Percentiles rank a stretch among this genome's conserved stretches.
Evolutionary conservation across 2,797 vertebrate species (phyloP).

Genomic region (Chloroceryle amazona): DNA sequence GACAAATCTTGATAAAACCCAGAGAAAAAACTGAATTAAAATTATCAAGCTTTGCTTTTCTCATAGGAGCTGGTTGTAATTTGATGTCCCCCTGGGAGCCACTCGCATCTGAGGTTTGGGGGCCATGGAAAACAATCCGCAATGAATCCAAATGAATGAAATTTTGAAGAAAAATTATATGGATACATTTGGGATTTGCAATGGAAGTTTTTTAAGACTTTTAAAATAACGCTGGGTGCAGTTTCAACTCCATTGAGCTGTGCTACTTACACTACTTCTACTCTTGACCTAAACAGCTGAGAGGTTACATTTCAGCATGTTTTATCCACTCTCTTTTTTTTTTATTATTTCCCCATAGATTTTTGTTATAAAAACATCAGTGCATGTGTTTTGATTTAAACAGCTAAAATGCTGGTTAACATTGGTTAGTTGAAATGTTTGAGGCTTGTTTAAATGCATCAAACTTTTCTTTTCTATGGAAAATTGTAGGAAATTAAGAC

Average conservation of each 20-base stretch:
- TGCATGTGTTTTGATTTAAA: slow-evolving; percentile 20
- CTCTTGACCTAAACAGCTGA: background rate
- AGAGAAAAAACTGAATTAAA: background rate
- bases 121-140: background rate
- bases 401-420: background rate
- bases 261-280: background rate
- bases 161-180: background rate
- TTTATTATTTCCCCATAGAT: background rate
- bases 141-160: background rate
- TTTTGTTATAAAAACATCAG: background rate
- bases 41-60: background rate
- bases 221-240: background rate
- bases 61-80: accelerated
- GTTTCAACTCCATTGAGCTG: background rate
- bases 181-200: background rate
- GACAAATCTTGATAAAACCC: background rate
- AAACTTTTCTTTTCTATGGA: background rate
- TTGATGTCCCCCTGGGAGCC: background rate
- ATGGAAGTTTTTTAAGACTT: background rate
- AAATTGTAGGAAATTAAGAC: slow-evolving; percentile 1
- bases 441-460: background rate
- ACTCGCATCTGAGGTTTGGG: background rate
- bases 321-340: background rate
- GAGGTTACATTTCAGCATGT: background rate
- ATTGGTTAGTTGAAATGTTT: background rate